phyloP scores from a whole-genome alignment of 2,888 invertebrate genomes.

The Plagodis pulveraria region DNA sequence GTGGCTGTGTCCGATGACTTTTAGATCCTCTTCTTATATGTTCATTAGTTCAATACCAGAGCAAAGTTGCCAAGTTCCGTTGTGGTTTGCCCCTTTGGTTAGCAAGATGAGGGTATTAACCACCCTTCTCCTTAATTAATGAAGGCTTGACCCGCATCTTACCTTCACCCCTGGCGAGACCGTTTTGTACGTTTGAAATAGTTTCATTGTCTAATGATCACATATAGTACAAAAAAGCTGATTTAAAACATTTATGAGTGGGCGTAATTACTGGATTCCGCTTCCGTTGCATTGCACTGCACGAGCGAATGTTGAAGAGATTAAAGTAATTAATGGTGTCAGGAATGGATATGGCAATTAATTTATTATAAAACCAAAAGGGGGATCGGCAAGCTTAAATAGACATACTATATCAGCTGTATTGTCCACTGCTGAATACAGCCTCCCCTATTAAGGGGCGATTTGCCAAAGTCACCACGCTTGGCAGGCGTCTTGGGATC shows the following conservation, averaged over 20 bases:
- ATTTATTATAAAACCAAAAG: no score
- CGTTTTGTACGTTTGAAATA: slow-evolving; percentile 20
- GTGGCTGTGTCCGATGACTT: slow-evolving; percentile 6
- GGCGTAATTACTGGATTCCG: not conserved
- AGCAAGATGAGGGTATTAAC: slow-evolving; percentile 38
- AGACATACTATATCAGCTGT: no score
- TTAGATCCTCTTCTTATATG: not conserved
- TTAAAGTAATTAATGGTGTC: no score
- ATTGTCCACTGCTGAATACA: no score
- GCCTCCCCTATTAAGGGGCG: no score
- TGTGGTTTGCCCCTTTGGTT: slow-evolving; percentile 32
- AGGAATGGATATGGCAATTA: no score
- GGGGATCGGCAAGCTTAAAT: no score
- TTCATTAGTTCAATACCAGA: slow-evolving; percentile 25
- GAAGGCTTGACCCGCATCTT: slow-evolving; percentile 63
- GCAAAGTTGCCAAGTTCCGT: slow-evolving; percentile 32
- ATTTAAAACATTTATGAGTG: no score
- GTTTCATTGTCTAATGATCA: slow-evolving; percentile 13
- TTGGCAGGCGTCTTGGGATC: no score
- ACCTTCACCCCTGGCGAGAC: slow-evolving; percentile 46
- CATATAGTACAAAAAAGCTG: no score
- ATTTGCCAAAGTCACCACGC: no score
- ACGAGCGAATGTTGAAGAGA: no score
- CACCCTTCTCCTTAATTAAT: slow-evolving; percentile 67
- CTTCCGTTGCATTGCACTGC: not conserved